These are phyloP conservation scores for Artibeus lituratus DNA, from an alignment of 2,797 vertebrate genomes.

Conservation along the genomic window DNA sequence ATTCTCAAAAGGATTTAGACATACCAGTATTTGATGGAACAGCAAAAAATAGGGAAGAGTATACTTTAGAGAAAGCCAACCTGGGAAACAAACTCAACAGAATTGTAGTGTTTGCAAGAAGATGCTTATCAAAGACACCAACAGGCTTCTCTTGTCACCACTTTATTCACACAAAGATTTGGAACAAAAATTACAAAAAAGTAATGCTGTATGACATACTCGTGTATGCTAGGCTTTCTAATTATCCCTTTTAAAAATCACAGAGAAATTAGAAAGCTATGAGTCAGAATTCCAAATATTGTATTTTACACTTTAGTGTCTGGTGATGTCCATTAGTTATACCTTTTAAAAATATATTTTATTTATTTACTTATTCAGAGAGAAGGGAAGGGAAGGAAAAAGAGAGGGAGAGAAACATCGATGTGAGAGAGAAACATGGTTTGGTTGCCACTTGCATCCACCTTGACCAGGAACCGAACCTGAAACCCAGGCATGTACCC, in stretches of 20 bases:
- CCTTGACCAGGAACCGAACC: not conserved
- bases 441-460: not conserved
- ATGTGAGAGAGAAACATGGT: not conserved
- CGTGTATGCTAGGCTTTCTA: not conserved
- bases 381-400: not conserved
- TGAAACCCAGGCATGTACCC: not conserved
- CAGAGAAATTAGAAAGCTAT: not conserved
- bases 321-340: not conserved
- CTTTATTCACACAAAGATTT: conserved; percentile 35
- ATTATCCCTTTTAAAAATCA: not conserved
- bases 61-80: not conserved
- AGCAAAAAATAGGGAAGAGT: conserved; percentile 20
- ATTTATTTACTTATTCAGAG: not conserved
- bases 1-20: conserved; percentile 35
- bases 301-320: not conserved
- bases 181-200: conserved; percentile 46
- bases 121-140: not conserved
- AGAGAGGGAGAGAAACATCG: not conserved
- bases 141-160: not conserved
- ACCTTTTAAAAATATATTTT: not conserved
- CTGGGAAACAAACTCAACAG: conserved; percentile 31
- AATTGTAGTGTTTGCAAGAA: conserved; percentile 41
- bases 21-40: conserved; percentile 41
- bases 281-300: not conserved
- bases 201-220: conserved; percentile 6